Evolutionary conservation across 2,797 vertebrate genomes (phyloP).

Genomic region (Gymnocypris eckloni): DNA sequence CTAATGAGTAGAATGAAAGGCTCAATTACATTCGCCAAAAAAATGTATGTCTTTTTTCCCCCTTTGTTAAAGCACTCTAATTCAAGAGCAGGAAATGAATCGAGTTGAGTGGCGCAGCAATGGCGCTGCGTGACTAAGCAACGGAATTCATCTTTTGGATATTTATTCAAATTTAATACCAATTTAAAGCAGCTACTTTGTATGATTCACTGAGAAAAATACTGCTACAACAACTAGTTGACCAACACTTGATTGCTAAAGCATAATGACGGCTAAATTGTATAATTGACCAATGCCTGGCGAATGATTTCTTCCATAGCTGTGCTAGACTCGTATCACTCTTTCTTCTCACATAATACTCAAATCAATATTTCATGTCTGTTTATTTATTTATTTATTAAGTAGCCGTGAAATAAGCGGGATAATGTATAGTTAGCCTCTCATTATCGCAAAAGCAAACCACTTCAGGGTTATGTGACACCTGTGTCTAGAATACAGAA

Average conservation of each 20-base stretch:
- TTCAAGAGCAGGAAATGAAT: slow-evolving; percentile 31
- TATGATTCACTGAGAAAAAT: not conserved
- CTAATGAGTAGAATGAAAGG: slow-evolving; percentile 65
- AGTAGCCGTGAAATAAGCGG: not conserved
- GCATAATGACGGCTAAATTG: not conserved
- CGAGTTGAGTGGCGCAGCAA: not conserved
- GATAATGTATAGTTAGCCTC: not conserved
- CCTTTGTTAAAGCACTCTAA: slow-evolving; percentile 19
- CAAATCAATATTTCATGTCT: slow-evolving; percentile 5
- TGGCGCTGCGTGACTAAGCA: slow-evolving; percentile 1
- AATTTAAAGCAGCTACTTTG: slow-evolving; percentile 4
- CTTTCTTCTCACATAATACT: slow-evolving; percentile 1
- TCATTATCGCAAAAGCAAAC: slow-evolving; percentile 8
- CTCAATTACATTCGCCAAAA: slow-evolving; percentile 42
- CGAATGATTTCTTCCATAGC: not conserved
- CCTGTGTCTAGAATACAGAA: not conserved
- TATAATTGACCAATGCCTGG: not conserved
- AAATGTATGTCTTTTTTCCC: not conserved
- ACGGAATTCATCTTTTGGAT: slow-evolving; percentile 7
- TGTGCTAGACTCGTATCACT: not conserved
- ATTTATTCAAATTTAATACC: slow-evolving; percentile 17
- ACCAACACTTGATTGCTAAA: not conserved
- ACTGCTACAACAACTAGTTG: not conserved
- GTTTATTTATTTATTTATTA: slow-evolving; percentile 13
- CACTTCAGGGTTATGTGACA: not conserved